Conservation (phyloP, 2,797 vertebrate genomes). For the Aplochiton taeniatus region DNA sequence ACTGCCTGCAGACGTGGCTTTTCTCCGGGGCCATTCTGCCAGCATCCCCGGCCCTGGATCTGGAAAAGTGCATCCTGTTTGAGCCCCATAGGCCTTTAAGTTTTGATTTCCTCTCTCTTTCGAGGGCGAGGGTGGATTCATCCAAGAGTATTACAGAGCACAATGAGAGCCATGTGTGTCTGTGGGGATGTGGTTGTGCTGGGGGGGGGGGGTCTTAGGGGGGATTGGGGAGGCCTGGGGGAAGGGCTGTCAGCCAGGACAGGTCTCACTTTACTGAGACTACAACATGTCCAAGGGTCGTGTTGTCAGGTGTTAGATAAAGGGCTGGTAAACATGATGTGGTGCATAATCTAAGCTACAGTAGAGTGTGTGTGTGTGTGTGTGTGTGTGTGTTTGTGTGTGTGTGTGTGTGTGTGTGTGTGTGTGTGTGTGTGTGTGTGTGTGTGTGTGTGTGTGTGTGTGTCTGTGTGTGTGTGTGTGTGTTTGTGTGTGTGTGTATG, state of each 20-base stretch:
- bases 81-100: constrained; percentile 26
- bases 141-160: constrained; percentile 49
- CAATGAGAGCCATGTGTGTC: constrained; percentile 68
- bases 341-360: too few species aligned
- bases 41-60: neutral
- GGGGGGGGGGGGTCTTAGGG: constrained; percentile 45
- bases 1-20: constrained; percentile 8
- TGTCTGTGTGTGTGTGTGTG: constrained; percentile 5
- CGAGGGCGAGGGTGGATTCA: constrained; percentile 50
- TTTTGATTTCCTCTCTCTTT: constrained; percentile 57
- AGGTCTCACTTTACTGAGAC: constrained; percentile 53
- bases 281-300: constrained; percentile 46
- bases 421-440: constrained; percentile 2
- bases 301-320: constrained; percentile 13
- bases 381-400: neutral
- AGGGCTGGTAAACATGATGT: too few species aligned
- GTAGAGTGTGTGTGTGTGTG: too few species aligned
- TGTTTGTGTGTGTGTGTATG: too few species aligned
- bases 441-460: constrained; percentile 28
- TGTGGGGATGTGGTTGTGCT: constrained; percentile 55
- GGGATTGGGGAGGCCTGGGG: constrained; percentile 54
- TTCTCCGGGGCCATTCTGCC: neutral
- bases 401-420: too few species aligned
- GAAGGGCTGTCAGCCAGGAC: constrained; percentile 54
- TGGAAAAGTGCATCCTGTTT: constrained; percentile 17